Conservation (phyloP, 1,140 invertebrate genomes). For the Saccostrea glomerata region DNA sequence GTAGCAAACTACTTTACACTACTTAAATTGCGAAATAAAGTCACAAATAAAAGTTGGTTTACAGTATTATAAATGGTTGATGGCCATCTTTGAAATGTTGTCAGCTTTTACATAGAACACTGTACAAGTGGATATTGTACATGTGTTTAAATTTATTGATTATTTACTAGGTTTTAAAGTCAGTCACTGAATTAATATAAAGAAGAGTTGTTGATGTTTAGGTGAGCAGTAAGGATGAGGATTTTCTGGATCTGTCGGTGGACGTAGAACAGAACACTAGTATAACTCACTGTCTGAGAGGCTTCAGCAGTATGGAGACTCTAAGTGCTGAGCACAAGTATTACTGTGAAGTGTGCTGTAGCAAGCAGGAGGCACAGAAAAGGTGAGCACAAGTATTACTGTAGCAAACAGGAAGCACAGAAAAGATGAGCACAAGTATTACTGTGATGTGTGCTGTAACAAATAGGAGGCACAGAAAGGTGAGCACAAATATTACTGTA, state of each 20-base stretch:
- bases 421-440: conserved; percentile 97
- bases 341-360: conserved; percentile 99
- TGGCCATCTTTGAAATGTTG: no score
- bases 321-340: conserved; percentile 99
- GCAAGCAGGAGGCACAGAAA: conserved; percentile 98
- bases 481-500: conserved; percentile 99
- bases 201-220: conserved; percentile 65
- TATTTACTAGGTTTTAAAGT: no score
- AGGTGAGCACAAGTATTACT: conserved; percentile 66
- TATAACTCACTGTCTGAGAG: conserved; percentile 98
- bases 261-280: conserved; percentile 99
- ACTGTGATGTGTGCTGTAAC: conserved; percentile 99
- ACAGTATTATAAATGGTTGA: no score
- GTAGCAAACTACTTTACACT: no score
- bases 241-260: conserved; percentile 99
- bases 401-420: no score
- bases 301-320: conserved; percentile 99
- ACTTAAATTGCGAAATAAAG: no score
- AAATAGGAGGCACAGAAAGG: conserved; percentile 98
- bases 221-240: conserved; percentile 98
- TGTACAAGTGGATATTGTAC: no score
- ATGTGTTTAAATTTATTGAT: no score
- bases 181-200: no score
- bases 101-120: no score
- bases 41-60: no score